phyloP scores from a whole-genome alignment of 2,113 vertebrate species.

The Callipepla squamata region DNA sequence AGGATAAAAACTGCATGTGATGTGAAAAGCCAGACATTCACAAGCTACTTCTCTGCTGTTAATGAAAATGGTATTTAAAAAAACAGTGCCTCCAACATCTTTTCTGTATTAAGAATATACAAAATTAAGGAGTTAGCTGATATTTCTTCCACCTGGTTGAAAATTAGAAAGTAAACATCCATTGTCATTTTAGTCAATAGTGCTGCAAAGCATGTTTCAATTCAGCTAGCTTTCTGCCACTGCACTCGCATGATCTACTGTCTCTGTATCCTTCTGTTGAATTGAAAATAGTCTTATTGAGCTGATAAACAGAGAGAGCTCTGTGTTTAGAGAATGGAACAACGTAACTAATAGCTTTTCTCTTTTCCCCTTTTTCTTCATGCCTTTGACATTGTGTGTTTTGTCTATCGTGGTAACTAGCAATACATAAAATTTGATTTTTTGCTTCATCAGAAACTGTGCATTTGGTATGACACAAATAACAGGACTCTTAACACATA shows the following conservation, averaged over 20 bases:
- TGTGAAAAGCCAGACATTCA: background rate
- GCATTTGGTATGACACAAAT: background rate
- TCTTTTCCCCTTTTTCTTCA: background rate
- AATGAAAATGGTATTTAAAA: background rate
- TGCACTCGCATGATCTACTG: background rate
- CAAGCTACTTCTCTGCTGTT: background rate
- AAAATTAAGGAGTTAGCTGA: background rate
- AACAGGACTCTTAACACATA: background rate
- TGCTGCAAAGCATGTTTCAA: background rate
- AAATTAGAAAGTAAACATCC: background rate
- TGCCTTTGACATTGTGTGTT: background rate
- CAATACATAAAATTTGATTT: background rate
- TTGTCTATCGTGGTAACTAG: background rate
- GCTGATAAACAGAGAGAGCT: background rate
- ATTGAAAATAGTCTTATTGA: background rate
- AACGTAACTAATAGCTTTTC: background rate
- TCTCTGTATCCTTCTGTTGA: background rate
- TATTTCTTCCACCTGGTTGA: background rate
- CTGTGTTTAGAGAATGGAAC: background rate
- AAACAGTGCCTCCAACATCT: background rate
- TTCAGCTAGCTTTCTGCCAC: constrained; percentile 1
- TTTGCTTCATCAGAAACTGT: background rate
- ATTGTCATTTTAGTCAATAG: background rate
- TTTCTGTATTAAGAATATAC: background rate
- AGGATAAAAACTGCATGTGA: background rate